Base-by-base conservation (phyloP, 2,888 invertebrate genomes). In the Leptarthrus brevirostris region DNA sequence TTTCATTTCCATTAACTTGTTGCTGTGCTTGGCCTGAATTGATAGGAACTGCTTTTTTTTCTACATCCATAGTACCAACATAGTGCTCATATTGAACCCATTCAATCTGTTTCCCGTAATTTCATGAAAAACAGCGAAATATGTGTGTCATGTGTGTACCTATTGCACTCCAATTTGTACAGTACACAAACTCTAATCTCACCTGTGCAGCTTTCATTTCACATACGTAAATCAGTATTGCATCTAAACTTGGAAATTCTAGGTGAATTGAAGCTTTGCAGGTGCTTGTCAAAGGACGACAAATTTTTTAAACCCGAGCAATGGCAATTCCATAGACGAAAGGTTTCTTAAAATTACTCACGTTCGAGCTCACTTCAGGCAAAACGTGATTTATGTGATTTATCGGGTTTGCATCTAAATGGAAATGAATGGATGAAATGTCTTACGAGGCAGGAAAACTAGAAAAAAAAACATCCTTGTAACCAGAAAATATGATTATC, bases 401-500 rank as follows among this genome's bases (percentile, higher is more conserved):
- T 58, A 58, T 36, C 20, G 36, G n/a, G 3, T 58, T 34, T 58
- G 36, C 36, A 58, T 58, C 58, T 34, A 16, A 14, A 3, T 16
- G 30, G 5, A 26, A 20, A 1, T 36, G 4, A 10, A 2, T 36
- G 34, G 36, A 36, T 36, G 58, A 26, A 26, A n/a, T 30, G 1
- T 30, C 4, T 30, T 30, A 4, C 5, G 30, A 30, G 24, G 30
- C n/a, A 12, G 26, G 56, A 10, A 30, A 30, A 8, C 30, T 1
- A 30, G 3, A 52, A 52, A 52, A 52, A 20, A 8, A 10, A 26
- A 56, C 26, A 16, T 26, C 16, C 24, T 26, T 16, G 56, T 30
- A 56, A 18, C 18, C 58, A 36, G 58, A 36, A 58, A 58, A 58
- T 58, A 58, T 58, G 58, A 58, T 58, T 58, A 58, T 58, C 16